phyloP scores from a whole-genome alignment of 2,888 invertebrate genomes.

The Dermolepida albohirtum region DNA sequence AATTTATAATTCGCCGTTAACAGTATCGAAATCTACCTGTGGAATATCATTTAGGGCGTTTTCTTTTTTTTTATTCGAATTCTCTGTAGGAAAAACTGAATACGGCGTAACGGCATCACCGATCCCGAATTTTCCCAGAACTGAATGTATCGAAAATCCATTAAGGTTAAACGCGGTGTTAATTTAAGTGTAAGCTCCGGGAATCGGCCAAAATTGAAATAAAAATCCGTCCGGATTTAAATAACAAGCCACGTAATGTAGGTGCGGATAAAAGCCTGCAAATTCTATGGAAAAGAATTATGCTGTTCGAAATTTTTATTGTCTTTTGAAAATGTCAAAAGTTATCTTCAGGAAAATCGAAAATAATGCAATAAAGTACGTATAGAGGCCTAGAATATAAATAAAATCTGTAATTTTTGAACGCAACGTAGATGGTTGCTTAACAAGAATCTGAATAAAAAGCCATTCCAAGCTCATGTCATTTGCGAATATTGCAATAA shows the following conservation, averaged over 20 bases:
- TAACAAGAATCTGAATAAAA: no score
- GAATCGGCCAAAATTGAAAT: conserved; percentile 63
- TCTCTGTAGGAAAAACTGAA: conserved; percentile 11
- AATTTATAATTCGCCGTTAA: conserved; percentile 30
- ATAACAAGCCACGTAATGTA: conserved; percentile 60
- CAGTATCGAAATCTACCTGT: conserved; percentile 25
- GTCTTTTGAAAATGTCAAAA: conserved; percentile 3
- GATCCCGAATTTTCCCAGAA: conserved; percentile 36
- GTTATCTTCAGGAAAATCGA: no score
- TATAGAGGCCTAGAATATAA: no score
- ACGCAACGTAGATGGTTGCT: no score
- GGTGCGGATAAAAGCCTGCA: conserved; percentile 55
- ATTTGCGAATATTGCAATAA: no score
- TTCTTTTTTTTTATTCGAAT: conserved; percentile 9
- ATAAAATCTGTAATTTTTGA: no score
- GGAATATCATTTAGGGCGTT: conserved; percentile 25
- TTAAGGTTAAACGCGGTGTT: conserved; percentile 62
- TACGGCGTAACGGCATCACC: conserved; percentile 8
- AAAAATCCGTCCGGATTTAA: conserved; percentile 63
- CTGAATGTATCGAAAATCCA: conserved; percentile 61
- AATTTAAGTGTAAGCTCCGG: conserved; percentile 63
- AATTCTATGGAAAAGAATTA: conserved; percentile 53
- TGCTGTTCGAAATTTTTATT: conserved; percentile 48
- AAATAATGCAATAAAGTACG: no score
- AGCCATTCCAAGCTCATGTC: no score